These are phyloP conservation scores for Bos javanicus DNA, from an alignment of 2,113 vertebrate genomes.

Conservation along the genomic window DNA sequence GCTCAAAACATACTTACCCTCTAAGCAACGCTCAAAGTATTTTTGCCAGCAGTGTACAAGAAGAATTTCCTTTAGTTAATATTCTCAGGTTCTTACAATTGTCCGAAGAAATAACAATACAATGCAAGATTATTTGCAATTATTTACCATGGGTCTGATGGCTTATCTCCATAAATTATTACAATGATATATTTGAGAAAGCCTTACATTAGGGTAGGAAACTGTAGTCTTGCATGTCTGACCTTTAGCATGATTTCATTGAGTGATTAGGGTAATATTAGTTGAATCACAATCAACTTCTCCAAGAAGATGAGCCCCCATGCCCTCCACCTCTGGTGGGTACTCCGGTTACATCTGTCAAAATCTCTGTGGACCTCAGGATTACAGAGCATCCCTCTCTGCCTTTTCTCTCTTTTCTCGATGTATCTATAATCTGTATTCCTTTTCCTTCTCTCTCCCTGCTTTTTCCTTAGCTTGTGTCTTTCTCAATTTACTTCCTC, in stretches of 20 bases:
- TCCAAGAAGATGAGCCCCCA: not conserved
- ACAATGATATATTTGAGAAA: not conserved
- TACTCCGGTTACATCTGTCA: not conserved
- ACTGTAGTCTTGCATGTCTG: not conserved
- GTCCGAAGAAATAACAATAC: not conserved
- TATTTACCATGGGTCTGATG: not conserved
- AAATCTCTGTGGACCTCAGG: not conserved
- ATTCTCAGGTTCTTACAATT: not conserved
- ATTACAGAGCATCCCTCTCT: not conserved
- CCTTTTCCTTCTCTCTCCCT: not conserved
- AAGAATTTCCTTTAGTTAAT: not conserved
- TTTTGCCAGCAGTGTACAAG: not conserved
- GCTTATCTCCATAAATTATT: not conserved
- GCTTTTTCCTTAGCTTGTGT: not conserved
- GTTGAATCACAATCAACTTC: not conserved
- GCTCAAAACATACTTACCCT: not conserved
- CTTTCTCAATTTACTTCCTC: not conserved
- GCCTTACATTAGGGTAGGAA: not conserved
- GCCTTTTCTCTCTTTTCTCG: not conserved
- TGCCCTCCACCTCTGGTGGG: too few species aligned
- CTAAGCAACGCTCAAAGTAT: not conserved
- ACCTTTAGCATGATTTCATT: not conserved
- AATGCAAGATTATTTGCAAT: not conserved
- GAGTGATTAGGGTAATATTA: not conserved
- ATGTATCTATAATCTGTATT: not conserved